These are phyloP conservation scores for Myiopsitta monachus DNA, from an alignment of 2,113 vertebrate genomes.

Conservation along the genomic window DNA sequence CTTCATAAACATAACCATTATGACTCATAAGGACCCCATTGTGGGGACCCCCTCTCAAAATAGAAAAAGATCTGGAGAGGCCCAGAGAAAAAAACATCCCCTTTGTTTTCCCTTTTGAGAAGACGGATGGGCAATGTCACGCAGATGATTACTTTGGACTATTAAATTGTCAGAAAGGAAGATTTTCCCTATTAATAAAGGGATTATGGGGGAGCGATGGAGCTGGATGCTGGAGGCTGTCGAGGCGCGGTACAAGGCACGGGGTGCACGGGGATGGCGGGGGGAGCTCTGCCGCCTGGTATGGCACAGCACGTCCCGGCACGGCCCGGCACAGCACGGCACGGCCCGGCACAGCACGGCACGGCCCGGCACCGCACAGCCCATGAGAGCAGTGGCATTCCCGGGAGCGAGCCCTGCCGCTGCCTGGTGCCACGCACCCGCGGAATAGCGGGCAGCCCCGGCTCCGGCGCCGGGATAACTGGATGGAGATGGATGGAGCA, in stretches of 20 bases:
- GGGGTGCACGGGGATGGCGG: conserved; percentile 50
- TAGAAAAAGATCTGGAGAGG: conserved; percentile 79
- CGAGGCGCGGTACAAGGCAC: background rate
- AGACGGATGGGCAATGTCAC: conserved; percentile 94
- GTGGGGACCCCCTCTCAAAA: conserved; percentile 85
- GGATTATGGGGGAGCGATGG: conserved; percentile 79
- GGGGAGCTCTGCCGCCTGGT: background rate
- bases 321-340: background rate
- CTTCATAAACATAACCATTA: conserved; percentile 94
- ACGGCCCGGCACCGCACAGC: background rate
- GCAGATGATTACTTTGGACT: conserved; percentile 91
- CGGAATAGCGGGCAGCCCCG: conserved; percentile 1
- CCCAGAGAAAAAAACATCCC: conserved; percentile 75
- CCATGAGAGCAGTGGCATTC: background rate
- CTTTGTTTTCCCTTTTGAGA: conserved; percentile 86
- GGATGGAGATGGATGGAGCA: conserved; percentile 81
- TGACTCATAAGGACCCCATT: conserved; percentile 90
- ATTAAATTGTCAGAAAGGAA: conserved; percentile 94
- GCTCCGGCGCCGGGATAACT: conserved; percentile 69
- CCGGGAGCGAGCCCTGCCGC: background rate
- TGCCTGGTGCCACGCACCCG: background rate
- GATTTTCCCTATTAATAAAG: conserved; percentile 84
- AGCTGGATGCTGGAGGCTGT: conserved; percentile 72
- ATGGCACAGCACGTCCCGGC: background rate
- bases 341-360: background rate